Conservation (phyloP, 1,140 invertebrate genomes). For the Pomacea maculata region DNA sequence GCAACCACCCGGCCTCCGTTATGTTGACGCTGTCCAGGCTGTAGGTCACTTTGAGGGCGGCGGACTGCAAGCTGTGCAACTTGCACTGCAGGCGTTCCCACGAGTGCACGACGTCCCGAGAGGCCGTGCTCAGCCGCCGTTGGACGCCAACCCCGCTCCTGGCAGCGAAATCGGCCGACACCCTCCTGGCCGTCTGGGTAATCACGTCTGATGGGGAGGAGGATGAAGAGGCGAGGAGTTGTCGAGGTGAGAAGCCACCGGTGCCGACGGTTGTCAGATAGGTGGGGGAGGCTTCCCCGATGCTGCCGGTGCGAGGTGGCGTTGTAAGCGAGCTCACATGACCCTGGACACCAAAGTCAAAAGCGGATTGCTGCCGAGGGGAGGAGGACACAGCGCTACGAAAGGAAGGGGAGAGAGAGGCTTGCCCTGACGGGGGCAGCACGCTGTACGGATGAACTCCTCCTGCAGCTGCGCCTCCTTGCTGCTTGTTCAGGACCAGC, state of each 20-base stretch:
- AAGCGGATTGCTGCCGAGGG: background rate
- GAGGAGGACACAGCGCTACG: background rate
- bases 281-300: background rate
- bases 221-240: background rate
- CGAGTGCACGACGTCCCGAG: background rate
- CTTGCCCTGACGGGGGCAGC: background rate
- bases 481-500: background rate
- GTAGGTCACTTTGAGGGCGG: constrained; percentile 37
- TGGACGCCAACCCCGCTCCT: background rate
- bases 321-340: too few relatives aligned
- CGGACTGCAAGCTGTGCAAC: constrained; percentile 30
- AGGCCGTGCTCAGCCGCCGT: constrained; percentile 12
- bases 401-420: background rate
- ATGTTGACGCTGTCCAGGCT: constrained; percentile 36
- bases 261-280: background rate
- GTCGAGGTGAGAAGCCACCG: constrained; percentile 1
- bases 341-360: background rate
- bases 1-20: constrained; percentile 26
- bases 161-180: constrained; percentile 2
- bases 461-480: background rate
- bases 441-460: background rate
- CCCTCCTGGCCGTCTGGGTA: constrained; percentile 6
- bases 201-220: constrained; percentile 1
- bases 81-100: constrained; percentile 22
- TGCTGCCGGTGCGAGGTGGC: too few relatives aligned